A percentile compares a stretch with the other conserved stretches of the same genome.
Evolutionary conservation across 2,113 vertebrate genomes (phyloP).

Genomic region (Saguinus midas): DNA sequence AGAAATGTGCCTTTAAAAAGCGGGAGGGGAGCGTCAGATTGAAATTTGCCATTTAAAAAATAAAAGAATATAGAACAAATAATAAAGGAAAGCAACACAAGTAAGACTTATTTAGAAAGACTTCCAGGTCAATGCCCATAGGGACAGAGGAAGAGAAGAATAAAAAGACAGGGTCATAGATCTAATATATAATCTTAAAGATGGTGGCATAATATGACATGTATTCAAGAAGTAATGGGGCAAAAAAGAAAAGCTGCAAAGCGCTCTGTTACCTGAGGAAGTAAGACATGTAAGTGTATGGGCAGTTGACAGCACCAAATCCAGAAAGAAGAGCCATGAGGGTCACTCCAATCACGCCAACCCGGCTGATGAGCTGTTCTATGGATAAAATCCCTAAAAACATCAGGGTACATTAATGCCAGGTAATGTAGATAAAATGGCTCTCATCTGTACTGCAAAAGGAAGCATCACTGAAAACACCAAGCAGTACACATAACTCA

Average conservation of each 20-base stretch:
- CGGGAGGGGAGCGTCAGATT: background rate
- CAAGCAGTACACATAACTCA: background rate
- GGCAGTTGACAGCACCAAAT: slow-evolving; percentile 99
- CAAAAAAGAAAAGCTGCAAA: background rate
- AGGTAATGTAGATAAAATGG: background rate
- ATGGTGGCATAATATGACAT: background rate
- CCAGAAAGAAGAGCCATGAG: slow-evolving; percentile 98
- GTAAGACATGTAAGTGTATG: slow-evolving; percentile 99
- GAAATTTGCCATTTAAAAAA: background rate
- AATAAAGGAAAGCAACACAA: background rate
- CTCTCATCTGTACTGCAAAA: background rate
- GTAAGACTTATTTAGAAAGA: background rate
- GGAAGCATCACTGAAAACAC: background rate
- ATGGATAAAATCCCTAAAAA: slow-evolving; percentile 95
- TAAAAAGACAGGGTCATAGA: background rate
- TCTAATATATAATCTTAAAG: background rate
- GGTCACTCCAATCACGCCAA: slow-evolving; percentile 98
- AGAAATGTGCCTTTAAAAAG: slow-evolving; percentile 11
- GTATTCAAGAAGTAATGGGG: background rate
- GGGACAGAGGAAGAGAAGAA: background rate
- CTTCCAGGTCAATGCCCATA: background rate
- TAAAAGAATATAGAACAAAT: background rate
- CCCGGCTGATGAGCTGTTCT: slow-evolving; percentile 98
- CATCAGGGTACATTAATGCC: slow-evolving; percentile 20
- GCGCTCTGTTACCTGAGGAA: slow-evolving; percentile 92